These are phyloP conservation scores for Cheilosia pagana DNA, from an alignment of 2,888 invertebrate genomes.

Conservation along the genomic window DNA sequence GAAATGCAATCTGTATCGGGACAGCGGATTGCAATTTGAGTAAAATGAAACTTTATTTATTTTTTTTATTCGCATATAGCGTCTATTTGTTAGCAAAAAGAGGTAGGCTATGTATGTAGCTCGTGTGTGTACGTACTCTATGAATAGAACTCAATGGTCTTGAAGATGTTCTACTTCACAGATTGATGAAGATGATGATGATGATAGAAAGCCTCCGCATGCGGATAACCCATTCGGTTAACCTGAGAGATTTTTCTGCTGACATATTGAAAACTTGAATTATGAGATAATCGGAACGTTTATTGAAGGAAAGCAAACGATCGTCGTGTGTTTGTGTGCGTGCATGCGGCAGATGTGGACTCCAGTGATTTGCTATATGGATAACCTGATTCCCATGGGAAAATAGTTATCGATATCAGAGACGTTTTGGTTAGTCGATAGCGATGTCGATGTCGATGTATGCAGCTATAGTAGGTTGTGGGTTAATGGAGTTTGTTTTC, in stretches of 20 bases:
- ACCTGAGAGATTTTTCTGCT: conserved; percentile 37
- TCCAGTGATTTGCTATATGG: conserved; percentile 16
- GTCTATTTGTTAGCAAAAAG: not conserved
- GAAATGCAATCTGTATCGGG: conserved; percentile 61
- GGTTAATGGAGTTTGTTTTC: conserved; percentile 39
- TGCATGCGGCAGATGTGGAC: not conserved
- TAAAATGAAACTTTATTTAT: conserved; percentile 35
- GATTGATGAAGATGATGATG: conserved; percentile 45
- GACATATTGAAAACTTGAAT: conserved; percentile 70
- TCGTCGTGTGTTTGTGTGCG: not conserved
- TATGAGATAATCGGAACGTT: conserved; percentile 72
- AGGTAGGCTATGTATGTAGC: not conserved
- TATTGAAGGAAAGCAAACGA: conserved; percentile 58
- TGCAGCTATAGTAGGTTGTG: conserved; percentile 8
- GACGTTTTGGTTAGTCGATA: conserved; percentile 13
- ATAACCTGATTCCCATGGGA: conserved; percentile 75
- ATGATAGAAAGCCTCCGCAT: conserved; percentile 55
- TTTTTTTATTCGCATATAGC: not conserved
- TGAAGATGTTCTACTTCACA: conserved; percentile 71
- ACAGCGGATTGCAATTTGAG: conserved; percentile 53
- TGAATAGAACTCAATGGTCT: conserved; percentile 56
- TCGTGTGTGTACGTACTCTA: conserved; percentile 7
- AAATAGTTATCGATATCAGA: conserved; percentile 59
- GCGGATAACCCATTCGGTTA: conserved; percentile 55
- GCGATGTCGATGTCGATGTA: not conserved